These are phyloP conservation scores for Cheumatopsyche charites DNA, from an alignment of 1,140 invertebrate genomes.

Conservation along the genomic window DNA sequence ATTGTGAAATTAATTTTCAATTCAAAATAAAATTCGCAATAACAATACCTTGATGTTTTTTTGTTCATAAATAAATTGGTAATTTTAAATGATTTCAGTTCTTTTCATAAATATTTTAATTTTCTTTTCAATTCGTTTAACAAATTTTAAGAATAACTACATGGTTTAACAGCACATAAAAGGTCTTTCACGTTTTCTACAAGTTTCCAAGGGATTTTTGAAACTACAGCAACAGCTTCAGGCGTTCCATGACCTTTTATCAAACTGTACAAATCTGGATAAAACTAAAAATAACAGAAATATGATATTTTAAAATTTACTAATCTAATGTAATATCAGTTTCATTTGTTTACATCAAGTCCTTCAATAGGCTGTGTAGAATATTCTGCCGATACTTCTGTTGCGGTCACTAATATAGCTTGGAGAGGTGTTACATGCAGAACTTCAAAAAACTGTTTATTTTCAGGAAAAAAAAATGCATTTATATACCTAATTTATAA, in stretches of 20 bases:
- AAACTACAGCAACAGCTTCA: constrained; percentile 36
- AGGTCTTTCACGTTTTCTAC: constrained; percentile 46
- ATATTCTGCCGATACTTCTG: constrained; percentile 47
- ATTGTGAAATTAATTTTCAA: too few species aligned
- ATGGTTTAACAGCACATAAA: constrained; percentile 41
- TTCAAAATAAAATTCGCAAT: too few species aligned
- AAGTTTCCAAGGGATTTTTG: constrained; percentile 35
- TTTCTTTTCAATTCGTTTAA: background rate
- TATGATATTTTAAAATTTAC: background rate
- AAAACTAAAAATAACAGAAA: constrained; percentile 39
- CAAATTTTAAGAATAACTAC: constrained; percentile 42
- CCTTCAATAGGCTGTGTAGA: constrained; percentile 38
- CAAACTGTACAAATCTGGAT: constrained; percentile 46
- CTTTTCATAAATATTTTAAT: too few species aligned
- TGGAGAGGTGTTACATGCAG: constrained; percentile 42
- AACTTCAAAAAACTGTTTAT: constrained; percentile 40
- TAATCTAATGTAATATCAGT: background rate
- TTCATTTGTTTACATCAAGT: constrained; percentile 30
- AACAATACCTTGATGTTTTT: too few species aligned
- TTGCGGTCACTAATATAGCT: constrained; percentile 37
- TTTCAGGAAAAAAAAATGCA: too few species aligned
- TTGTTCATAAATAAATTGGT: too few species aligned
- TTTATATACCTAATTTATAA: too few species aligned
- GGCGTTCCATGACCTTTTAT: constrained; percentile 27
- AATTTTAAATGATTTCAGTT: too few species aligned